These are phyloP conservation scores for Otocyon megalotis DNA, from an alignment of 2,113 vertebrate genomes.

Conservation along the genomic window DNA sequence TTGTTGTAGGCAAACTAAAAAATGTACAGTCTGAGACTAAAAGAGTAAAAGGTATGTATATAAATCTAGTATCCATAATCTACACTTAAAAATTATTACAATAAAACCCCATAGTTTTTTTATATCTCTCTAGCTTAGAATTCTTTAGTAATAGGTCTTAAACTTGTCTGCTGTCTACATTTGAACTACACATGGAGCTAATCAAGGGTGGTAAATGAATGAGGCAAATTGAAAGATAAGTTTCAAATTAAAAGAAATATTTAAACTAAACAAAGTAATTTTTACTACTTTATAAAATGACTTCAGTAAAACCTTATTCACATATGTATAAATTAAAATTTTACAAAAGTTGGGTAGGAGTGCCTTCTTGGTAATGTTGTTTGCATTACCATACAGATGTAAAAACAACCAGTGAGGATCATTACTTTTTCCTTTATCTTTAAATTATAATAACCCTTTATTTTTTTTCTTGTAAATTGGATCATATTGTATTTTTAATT, in stretches of 20 bases:
- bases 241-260: conserved; percentile 56
- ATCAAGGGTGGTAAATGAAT: conserved; percentile 24
- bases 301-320: neutral
- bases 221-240: neutral
- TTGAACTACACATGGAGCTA: conserved; percentile 18
- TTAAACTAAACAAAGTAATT: conserved; percentile 34
- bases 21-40: conserved; percentile 64
- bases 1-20: conserved; percentile 78
- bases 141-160: neutral
- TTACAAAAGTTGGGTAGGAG: neutral
- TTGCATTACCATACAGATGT: neutral
- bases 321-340: neutral
- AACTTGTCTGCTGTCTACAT: neutral
- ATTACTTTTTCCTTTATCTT: conserved; percentile 23
- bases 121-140: neutral
- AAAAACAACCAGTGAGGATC: neutral
- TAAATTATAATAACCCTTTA: neutral
- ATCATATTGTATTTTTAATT: conserved; percentile 12
- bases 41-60: conserved; percentile 71
- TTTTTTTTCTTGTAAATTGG: conserved; percentile 23
- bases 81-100: conserved; percentile 9
- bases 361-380: neutral
- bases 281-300: conserved; percentile 20
- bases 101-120: neutral
- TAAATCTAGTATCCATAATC: neutral